Evolutionary conservation across 2,113 vertebrate species (phyloP), one percentile per base, ranked within the genome.

Genomic region (Aptenodytes forsteri): DNA sequence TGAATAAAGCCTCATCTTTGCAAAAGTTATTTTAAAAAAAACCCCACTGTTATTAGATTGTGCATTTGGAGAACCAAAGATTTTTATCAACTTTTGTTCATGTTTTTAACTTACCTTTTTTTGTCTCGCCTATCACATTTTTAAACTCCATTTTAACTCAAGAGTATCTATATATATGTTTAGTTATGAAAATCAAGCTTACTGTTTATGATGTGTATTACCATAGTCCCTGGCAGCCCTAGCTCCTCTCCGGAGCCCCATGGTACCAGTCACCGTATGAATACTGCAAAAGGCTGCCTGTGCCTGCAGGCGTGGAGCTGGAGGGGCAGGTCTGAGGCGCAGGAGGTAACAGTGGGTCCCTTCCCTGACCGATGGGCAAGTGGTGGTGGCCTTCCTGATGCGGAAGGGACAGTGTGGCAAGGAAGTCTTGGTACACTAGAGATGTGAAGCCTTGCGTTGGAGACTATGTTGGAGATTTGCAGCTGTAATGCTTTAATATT

Each of bases 351-450:
- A 16, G 47, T 0, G 1, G 1, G 1, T 55, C 56, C 54, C 34
- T 30, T 36, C 16, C 36, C 40, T 36, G 18, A 9, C 20, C 2
- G 1, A 0, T 3, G 11, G 50, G 17, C 6, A 17, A 26, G 29
- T 0, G 0, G 5, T 19, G 15, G 22, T 85, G 75, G 44, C 6
- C 0, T 70, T 62, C 22, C 7, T 29, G 12, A 5, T 21, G 34
- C 0, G 0, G 42, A 38, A 54, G 11, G 44, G 40, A 56, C 55
- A 59, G 13, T 9, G 19, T 66, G 49, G 20, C 55, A 25, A 0
- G 10, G 55, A 85, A 20, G 6, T 14, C 40, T 40, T 82, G 61
- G 34, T 7, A 10, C 15, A 1, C 29, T 56, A 38, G 40, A 72
- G 47, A 6, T 26, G 38, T 19, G 36, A 89, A 36, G 16, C n/a